Base-by-base conservation (phyloP, 2,888 invertebrate genomes). In the Muschampia staudingeri region DNA sequence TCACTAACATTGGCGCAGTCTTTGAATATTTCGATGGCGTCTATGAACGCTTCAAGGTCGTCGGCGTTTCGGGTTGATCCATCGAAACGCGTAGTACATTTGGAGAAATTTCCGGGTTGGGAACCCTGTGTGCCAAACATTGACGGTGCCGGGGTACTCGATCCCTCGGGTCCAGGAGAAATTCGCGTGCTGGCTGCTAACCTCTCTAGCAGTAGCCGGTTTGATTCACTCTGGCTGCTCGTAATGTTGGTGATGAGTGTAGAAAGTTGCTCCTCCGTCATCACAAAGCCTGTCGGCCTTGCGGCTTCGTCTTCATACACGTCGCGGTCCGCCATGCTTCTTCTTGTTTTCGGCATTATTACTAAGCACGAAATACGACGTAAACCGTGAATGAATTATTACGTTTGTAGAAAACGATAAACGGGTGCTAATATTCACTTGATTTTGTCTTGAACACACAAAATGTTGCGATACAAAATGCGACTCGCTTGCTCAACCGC, bases 1-100 rank as follows among this genome's bases (percentile, higher is more conserved):
- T 87, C 84, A 5, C 75, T 82, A 30, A 85, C 79, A 52, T 70
- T 19, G 3, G 80, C n/a, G 42, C 86, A 87, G 19, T 87, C 86
- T 44, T 84, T 84, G 67, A 81, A 86, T 3, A 81, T 37, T 52
- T 82, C 30, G 5, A 82, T 76, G 6, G 82, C 79, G 56, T 85
- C 84, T 9, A 85, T 56, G 61, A 86, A 86, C 3, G 86, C 85
- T 9, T 48, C 73, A 6, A 73, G 48, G 48, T 73, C 72, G 16
- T 44, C 48, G 19, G 73, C 44, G 73, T n/a, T 73, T 7, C 30
- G 25, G 52, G 34, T n/a, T 6, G 73, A 25, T 25, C 73, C 73
- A n/a, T 73, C 73, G 34, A 73, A 73, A 6, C 73, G 48, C 73
- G 73, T 34, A 6, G 48, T 48, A 34, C 73, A 73, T 16, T n/a